These are phyloP conservation scores for Phylloscopus trochilus DNA, from an alignment of 2,113 vertebrate species.

Conservation along the genomic window DNA sequence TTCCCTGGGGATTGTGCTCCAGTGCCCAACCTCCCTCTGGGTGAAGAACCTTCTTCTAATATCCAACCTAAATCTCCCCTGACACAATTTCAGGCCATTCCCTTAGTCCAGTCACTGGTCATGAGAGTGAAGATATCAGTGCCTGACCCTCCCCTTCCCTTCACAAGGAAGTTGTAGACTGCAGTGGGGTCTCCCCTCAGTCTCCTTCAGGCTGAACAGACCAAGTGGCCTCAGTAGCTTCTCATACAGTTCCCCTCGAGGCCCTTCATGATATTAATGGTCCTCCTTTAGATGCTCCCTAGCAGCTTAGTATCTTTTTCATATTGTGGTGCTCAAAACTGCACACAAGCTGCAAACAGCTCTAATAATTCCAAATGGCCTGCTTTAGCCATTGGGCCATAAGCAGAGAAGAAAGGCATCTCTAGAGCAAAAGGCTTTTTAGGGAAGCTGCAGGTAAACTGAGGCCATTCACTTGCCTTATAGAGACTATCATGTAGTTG, in stretches of 20 bases:
- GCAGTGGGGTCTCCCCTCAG: not conserved
- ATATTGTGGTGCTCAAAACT: not conserved
- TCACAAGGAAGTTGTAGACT: not conserved
- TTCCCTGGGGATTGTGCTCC: not conserved
- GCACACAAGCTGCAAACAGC: not conserved
- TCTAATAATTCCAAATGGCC: not conserved
- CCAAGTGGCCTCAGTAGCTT: not conserved
- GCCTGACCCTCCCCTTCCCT: not conserved
- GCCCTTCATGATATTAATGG: not conserved
- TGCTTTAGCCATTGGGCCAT: not conserved
- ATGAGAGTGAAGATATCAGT: not conserved
- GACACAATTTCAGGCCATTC: not conserved
- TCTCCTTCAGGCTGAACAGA: not conserved
- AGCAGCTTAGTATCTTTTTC: not conserved
- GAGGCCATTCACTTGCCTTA: not conserved
- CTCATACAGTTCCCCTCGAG: not conserved
- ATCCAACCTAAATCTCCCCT: not conserved
- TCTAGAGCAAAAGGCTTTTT: not conserved
- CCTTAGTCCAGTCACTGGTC: not conserved
- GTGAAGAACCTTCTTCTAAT: not conserved
- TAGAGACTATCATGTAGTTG: not conserved
- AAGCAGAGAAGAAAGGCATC: not conserved
- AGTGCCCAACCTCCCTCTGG: not conserved
- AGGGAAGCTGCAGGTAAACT: not conserved
- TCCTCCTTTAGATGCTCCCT: not conserved